Base-by-base conservation (phyloP, 2,113 vertebrate species). In the Sciurus niger region DNA sequence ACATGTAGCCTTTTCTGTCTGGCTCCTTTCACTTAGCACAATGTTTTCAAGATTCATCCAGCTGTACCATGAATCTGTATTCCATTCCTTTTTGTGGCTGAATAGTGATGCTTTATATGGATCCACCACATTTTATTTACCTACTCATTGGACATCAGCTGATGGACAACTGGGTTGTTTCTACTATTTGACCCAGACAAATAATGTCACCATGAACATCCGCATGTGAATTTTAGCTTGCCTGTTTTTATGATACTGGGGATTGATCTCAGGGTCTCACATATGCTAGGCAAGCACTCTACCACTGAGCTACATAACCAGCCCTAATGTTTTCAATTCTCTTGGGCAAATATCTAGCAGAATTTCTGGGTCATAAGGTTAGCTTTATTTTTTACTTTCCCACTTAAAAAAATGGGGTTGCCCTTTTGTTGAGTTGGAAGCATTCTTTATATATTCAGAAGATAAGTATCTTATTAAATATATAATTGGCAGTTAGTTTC, bases 361-460 rank as follows among this genome's bases (percentile, higher is more conserved):
- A 77, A 95, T 88, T 76, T 79, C 32, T 93, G 72, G n/a, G 17
- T 88, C 30, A 79, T 18, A 94, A 11, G 28, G 7, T 82, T 82
- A 92, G 89, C n/a, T 77, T 17, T 87, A 92, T 88, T 84, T 94
- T 92, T 84, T 51, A 84, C 20, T 73, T 84, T 58, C 37, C 68
- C 30, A n/a, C 79, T 94, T 60, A 34, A 80, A 82, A 40, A 88
- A 85, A 48, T 6, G 72, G 13, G 30, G 17, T 30, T 72, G 37
- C 30, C 18, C 89, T 82, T 86, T 82, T 90, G 22, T 77, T 63
- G 65, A 84, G 34, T 28, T 67, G 32, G 72, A n/a, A 67, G 30
- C 34, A 79, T 94, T 89, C 37, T 72, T 77, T n/a, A 84, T 37
- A 18, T 84, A 68, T 95, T 95, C 32, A 60, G 48, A 78, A 86